phyloP scores from a whole-genome alignment of 2,113 vertebrate species.

The Atrichornis clamosus region DNA sequence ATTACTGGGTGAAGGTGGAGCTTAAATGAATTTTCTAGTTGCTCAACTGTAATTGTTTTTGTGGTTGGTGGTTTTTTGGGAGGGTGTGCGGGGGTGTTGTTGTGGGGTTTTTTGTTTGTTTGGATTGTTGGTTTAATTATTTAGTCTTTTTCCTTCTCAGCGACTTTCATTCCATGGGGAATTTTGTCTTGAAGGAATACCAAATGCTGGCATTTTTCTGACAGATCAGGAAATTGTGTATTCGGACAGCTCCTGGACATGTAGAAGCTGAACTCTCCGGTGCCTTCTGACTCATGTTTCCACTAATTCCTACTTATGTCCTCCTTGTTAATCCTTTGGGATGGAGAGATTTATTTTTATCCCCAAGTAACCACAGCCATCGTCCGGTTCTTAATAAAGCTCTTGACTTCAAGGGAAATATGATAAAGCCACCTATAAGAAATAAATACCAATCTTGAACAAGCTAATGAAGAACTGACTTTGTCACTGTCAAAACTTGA shows the following conservation, averaged over 20 bases:
- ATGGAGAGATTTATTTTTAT: slow-evolving; percentile 21
- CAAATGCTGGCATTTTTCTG: not conserved
- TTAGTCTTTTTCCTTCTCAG: rapidly evolving
- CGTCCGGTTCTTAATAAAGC: not conserved
- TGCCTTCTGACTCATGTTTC: not conserved
- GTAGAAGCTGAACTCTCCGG: not conserved
- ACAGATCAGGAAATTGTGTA: not conserved
- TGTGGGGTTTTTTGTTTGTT: not conserved
- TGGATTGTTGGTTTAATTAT: not conserved
- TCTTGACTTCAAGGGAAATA: not conserved
- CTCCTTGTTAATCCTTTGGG: not conserved
- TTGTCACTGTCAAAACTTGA: not conserved
- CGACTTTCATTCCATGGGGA: not conserved
- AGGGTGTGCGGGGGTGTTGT: not conserved
- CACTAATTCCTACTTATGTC: not conserved
- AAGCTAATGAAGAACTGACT: not conserved
- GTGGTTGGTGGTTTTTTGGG: not conserved
- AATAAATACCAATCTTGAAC: not conserved
- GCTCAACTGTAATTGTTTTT: not conserved
- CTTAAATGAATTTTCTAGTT: not conserved
- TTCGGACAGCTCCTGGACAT: not conserved
- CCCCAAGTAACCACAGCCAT: not conserved
- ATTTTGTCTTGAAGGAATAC: not conserved
- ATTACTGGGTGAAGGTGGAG: not conserved
- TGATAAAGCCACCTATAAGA: not conserved